A percentile compares a stretch with the other conserved stretches of the same genome.
These are phyloP conservation scores for Caerostris darwini DNA, from an alignment of 1,140 invertebrate genomes.

Conservation along the genomic window DNA sequence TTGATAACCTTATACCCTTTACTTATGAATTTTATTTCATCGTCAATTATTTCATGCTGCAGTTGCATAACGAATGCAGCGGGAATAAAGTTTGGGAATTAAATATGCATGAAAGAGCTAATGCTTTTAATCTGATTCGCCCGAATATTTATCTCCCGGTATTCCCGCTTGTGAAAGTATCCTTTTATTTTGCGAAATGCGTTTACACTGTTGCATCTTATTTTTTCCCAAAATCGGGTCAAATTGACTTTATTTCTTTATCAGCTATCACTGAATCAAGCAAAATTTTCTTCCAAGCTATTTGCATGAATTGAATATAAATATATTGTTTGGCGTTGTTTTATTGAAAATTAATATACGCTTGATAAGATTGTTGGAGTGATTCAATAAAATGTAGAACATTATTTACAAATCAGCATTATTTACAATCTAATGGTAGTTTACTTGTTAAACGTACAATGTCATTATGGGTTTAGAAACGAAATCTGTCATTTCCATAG, in stretches of 20 bases:
- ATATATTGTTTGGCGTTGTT: neutral
- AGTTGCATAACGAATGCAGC: neutral
- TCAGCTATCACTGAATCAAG: neutral
- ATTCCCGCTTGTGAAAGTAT: conserved; percentile 4
- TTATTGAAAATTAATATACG: neutral
- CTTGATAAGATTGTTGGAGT: too few species aligned
- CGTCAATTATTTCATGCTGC: neutral
- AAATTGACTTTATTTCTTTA: neutral
- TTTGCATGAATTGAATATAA: neutral
- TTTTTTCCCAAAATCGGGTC: neutral
- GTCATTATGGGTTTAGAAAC: too few species aligned
- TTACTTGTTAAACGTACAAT: too few species aligned
- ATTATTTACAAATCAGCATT: too few species aligned
- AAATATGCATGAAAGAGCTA: neutral
- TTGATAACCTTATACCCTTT: neutral
- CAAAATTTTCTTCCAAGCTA: neutral
- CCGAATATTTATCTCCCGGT: neutral
- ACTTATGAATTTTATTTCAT: neutral
- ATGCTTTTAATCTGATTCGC: neutral
- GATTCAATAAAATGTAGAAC: too few species aligned
- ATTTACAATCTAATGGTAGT: too few species aligned
- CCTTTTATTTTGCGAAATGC: neutral
- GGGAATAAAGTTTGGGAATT: neutral
- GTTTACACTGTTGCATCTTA: neutral
- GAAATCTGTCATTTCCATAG: too few species aligned